A percentile compares a stretch with the other conserved stretches of the same genome.
Conservation (phyloP, 2,113 vertebrate species). For the Dendropsophus ebraccatus region DNA sequence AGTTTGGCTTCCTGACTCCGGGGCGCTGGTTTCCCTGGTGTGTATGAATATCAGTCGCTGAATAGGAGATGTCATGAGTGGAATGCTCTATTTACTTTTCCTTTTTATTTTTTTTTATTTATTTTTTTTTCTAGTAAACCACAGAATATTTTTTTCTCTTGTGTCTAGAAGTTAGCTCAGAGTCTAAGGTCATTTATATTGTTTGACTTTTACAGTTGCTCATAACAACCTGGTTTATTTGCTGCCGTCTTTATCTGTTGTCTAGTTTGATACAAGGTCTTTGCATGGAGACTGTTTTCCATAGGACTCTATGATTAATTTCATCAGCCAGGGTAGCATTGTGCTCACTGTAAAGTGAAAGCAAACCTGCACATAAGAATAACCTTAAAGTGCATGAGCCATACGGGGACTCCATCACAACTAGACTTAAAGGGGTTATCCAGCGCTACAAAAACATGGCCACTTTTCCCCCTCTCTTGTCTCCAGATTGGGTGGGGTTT, state of each 20-base stretch:
- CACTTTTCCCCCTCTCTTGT: too few species aligned
- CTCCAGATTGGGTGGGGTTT: too few species aligned
- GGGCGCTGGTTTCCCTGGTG: not conserved
- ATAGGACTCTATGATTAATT: not conserved
- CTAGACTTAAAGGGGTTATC: too few species aligned
- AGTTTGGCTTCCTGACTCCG: too few species aligned
- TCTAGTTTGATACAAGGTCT: not conserved
- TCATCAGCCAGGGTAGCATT: not conserved
- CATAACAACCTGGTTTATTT: not conserved
- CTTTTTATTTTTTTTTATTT: not conserved
- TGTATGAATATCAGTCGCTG: not conserved
- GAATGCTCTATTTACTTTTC: not conserved
- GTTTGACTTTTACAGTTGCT: not conserved
- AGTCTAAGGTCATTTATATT: not conserved
- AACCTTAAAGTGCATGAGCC: not conserved
- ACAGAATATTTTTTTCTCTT: not conserved
- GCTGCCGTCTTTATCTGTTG: not conserved
- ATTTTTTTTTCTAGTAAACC: not conserved
- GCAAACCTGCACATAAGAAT: not conserved
- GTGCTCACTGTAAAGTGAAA: not conserved
- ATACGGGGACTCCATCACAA: not conserved
- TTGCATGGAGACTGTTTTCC: not conserved
- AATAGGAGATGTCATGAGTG: not conserved
- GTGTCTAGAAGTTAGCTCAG: not conserved
- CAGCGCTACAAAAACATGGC: too few species aligned